Evolutionary conservation across 2,888 invertebrate species (phyloP).

Genomic region (Dryobotodes eremita): DNA sequence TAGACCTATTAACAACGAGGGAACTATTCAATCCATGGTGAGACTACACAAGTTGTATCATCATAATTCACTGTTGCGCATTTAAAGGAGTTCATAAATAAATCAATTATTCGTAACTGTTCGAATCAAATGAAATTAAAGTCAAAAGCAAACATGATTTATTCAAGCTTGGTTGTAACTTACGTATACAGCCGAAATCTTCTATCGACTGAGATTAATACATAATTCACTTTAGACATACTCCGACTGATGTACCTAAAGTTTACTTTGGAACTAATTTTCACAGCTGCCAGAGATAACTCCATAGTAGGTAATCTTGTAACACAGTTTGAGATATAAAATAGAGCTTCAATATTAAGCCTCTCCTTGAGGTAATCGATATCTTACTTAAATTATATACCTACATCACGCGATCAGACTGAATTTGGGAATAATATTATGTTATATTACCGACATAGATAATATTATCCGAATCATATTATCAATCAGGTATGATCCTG

Average conservation of each 20-base stretch:
- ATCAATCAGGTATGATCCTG: constrained; percentile 14
- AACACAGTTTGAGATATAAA: constrained; percentile 50
- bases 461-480: constrained; percentile 17
- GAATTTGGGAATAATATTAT: constrained; percentile 27
- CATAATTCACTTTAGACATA: constrained; percentile 66
- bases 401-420: constrained; percentile 47
- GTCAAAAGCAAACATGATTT: constrained; percentile 59
- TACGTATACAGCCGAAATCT: constrained; percentile 51
- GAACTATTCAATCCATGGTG: constrained; percentile 55
- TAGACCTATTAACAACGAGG: constrained; percentile 29
- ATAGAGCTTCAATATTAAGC: constrained; percentile 48
- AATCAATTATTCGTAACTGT: constrained; percentile 50
- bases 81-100: constrained; percentile 40
- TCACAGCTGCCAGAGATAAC: constrained; percentile 70
- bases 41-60: constrained; percentile 46
- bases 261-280: constrained; percentile 71
- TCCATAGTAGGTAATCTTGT: constrained; percentile 60
- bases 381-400: constrained; percentile 44
- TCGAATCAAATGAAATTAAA: constrained; percentile 56
- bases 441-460: neutral
- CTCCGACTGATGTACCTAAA: constrained; percentile 58
- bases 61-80: constrained; percentile 48
- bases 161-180: constrained; percentile 57
- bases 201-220: constrained; percentile 63
- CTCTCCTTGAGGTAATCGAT: constrained; percentile 44